Evolutionary conservation across 2,888 invertebrate species (phyloP).

Genomic region (Quadroppia sp.): DNA sequence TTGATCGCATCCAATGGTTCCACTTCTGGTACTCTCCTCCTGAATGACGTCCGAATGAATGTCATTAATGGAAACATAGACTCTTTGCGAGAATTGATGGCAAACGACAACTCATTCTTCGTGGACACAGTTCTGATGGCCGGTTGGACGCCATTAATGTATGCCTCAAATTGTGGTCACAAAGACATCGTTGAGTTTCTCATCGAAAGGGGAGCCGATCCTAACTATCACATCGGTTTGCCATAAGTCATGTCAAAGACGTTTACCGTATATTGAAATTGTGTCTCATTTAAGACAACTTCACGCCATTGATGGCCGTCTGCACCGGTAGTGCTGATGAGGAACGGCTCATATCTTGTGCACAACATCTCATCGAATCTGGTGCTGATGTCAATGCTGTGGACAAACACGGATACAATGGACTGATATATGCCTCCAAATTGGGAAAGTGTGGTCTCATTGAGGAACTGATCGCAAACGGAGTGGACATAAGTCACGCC

Average conservation of each 20-base stretch:
- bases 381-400: slow-evolving; percentile 50
- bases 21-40: slow-evolving; percentile 1
- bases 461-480: slow-evolving; percentile 50
- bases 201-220: slow-evolving; percentile 53
- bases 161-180: slow-evolving; percentile 50
- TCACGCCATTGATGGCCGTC: slow-evolving; percentile 55
- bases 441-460: slow-evolving; percentile 53
- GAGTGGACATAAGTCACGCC: slow-evolving; percentile 53
- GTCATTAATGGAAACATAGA: slow-evolving; percentile 36
- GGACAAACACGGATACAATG: slow-evolving; percentile 51
- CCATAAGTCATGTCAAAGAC: not conserved
- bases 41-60: slow-evolving; percentile 29
- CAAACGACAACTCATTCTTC: slow-evolving; percentile 20
- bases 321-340: slow-evolving; percentile 53
- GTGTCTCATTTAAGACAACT: slow-evolving; percentile 51
- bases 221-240: slow-evolving; percentile 54
- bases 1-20: not conserved
- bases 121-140: slow-evolving; percentile 45
- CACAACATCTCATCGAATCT: slow-evolving; percentile 49
- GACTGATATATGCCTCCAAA: slow-evolving; percentile 55
- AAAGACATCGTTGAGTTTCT: slow-evolving; percentile 51
- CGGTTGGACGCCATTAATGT: slow-evolving; percentile 52
- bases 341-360: slow-evolving; percentile 52
- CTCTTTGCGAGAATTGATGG: not conserved
- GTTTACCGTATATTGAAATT: not conserved